Evolutionary conservation across 2,113 vertebrate species (phyloP).

Genomic region (Lynx canadensis): DNA sequence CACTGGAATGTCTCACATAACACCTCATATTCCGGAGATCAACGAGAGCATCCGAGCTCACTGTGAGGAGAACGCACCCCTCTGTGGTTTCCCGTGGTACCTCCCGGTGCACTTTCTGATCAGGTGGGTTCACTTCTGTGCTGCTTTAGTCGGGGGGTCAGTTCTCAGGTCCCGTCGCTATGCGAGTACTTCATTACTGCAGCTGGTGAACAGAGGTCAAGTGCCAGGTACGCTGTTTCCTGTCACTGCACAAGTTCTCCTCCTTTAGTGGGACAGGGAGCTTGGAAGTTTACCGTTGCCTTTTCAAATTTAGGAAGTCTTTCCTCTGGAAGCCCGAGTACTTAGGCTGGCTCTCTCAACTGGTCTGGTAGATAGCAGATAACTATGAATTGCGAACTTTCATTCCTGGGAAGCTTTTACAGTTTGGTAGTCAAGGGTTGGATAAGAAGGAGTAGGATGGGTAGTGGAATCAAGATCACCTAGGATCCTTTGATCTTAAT

Average conservation of each 20-base stretch:
- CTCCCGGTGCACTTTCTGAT: conserved; percentile 95
- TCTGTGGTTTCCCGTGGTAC: conserved; percentile 97
- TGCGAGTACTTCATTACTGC: not conserved
- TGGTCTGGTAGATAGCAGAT: not conserved
- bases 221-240: not conserved
- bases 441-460: not conserved
- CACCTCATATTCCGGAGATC: conserved; percentile 93
- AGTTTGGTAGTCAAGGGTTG: not conserved
- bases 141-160: not conserved
- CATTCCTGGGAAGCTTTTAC: not conserved
- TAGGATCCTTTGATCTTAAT: not conserved
- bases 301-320: not conserved
- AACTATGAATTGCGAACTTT: not conserved
- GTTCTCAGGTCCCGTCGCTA: not conserved
- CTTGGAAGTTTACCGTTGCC: not conserved
- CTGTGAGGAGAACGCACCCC: conserved; percentile 91
- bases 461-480: not conserved
- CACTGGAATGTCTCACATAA: conserved; percentile 93
- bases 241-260: not conserved
- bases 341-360: not conserved
- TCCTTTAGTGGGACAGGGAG: not conserved
- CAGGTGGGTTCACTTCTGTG: conserved; percentile 87
- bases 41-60: conserved; percentile 91
- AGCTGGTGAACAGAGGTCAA: not conserved
- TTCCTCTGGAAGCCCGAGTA: not conserved